These are phyloP conservation scores for Pempheris klunzingeri DNA, from an alignment of 2,797 vertebrate genomes.

Conservation along the genomic window DNA sequence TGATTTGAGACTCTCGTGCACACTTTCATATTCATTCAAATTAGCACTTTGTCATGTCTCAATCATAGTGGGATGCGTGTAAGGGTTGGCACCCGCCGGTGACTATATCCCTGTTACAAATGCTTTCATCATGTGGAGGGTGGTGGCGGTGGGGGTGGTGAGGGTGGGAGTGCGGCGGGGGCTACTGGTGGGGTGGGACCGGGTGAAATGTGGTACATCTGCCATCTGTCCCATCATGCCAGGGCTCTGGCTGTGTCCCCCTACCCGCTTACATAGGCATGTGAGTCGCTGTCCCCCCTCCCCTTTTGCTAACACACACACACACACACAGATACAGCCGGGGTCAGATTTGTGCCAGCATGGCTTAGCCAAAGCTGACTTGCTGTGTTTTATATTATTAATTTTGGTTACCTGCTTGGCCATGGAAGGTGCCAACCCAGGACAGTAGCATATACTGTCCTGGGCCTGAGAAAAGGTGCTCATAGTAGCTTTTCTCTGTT, in stretches of 20 bases:
- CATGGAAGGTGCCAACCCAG: conserved; percentile 15
- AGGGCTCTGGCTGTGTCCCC: conserved; percentile 47
- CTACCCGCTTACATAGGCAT: conserved; percentile 40
- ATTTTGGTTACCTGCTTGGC: conserved; percentile 39
- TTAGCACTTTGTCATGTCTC: conserved; percentile 29
- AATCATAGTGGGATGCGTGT: conserved; percentile 28
- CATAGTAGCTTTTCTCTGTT: conserved; percentile 25
- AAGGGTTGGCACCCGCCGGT: conserved; percentile 39
- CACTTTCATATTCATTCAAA: conserved; percentile 28
- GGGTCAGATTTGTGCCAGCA: conserved; percentile 54
- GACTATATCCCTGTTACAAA: conserved; percentile 30
- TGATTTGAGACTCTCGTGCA: conserved; percentile 34
- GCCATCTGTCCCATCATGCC: conserved; percentile 65
- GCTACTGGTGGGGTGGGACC: conserved; percentile 12
- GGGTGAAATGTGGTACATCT: conserved; percentile 33
- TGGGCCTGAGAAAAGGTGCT: conserved; percentile 8
- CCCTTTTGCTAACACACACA: conserved; percentile 12
- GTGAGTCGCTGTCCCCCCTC: conserved; percentile 4
- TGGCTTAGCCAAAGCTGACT: conserved; percentile 56
- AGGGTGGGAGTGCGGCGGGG: not conserved
- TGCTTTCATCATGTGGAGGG: conserved; percentile 30
- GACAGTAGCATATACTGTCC: not conserved
- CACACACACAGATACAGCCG: conserved; percentile 50
- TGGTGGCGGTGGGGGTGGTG: not conserved
- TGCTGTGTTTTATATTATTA: conserved; percentile 65